These are phyloP conservation scores for Lerista edwardsae DNA, from an alignment of 2,797 vertebrate species.

Conservation along the genomic window DNA sequence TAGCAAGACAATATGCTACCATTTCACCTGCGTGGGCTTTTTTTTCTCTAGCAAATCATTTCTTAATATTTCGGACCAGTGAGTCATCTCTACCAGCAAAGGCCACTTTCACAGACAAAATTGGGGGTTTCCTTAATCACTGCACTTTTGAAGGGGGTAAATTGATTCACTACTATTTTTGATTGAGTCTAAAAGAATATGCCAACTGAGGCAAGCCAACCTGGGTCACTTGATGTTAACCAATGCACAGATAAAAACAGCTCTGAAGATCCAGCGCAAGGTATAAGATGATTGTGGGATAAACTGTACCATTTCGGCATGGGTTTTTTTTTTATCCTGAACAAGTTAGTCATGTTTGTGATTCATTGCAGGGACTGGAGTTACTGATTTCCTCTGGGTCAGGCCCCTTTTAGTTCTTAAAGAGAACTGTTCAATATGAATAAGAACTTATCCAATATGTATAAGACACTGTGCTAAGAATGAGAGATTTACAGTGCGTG, in stretches of 20 bases:
- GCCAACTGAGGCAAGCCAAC: not conserved
- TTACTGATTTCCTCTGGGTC: not conserved
- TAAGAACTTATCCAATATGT: slow-evolving; percentile 7
- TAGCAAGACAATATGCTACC: not conserved
- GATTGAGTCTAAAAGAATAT: not conserved
- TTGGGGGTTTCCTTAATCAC: not conserved
- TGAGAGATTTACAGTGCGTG: not conserved
- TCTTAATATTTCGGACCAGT: slow-evolving; percentile 26
- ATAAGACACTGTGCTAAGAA: slow-evolving; percentile 24
- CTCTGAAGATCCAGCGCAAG: not conserved
- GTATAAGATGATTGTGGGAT: not conserved
- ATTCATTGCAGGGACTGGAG: no score
- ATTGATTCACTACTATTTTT: slow-evolving; percentile 8
- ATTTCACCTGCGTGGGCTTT: not conserved
- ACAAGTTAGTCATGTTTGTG: not conserved
- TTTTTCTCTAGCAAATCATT: slow-evolving; percentile 16
- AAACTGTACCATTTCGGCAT: not conserved
- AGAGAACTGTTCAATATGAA: not conserved
- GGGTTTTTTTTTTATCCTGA: not conserved
- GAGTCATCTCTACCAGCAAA: fast-evolving
- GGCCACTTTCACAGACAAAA: not conserved
- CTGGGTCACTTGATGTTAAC: not conserved
- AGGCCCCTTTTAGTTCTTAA: not conserved
- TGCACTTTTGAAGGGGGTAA: not conserved
- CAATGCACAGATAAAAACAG: not conserved